phyloP scores from a whole-genome alignment of 1,140 invertebrate species.

The Antheraea mylitta region DNA sequence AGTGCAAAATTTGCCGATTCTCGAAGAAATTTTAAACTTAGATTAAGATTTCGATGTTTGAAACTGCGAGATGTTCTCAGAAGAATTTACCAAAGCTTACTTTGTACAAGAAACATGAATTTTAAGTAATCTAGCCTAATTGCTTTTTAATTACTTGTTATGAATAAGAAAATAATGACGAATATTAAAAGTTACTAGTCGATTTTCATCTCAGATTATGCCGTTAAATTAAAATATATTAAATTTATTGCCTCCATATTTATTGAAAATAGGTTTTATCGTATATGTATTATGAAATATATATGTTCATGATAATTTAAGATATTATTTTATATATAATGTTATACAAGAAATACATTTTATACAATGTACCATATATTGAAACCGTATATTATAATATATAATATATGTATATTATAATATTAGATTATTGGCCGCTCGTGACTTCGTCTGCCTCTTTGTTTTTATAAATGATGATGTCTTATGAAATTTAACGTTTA shows the following conservation, averaged over 20 bases:
- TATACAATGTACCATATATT: no score
- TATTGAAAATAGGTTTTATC: no score
- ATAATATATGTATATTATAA: no score
- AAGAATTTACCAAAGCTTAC: conserved; percentile 51
- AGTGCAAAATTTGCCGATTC: conserved; percentile 78
- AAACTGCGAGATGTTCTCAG: conserved; percentile 67
- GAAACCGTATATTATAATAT: no score
- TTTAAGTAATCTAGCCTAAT: conserved; percentile 67
- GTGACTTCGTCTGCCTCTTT: no score
- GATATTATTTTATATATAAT: no score
- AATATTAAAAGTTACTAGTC: not conserved
- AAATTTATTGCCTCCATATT: not conserved
- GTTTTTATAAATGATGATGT: no score
- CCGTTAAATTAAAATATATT: not conserved
- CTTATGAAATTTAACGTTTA: no score
- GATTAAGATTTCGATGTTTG: conserved; percentile 76
- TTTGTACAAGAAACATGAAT: conserved; percentile 66
- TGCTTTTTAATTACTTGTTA: conserved; percentile 73
- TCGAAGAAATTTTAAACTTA: conserved; percentile 78
- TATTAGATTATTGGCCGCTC: no score
- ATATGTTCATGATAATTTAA: no score
- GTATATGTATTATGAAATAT: no score
- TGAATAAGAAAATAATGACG: conserved; percentile 30
- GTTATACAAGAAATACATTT: no score
- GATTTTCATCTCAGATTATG: not conserved